These are phyloP conservation scores for Tipula helvola DNA, from an alignment of 2,888 invertebrate genomes.

Conservation along the genomic window DNA sequence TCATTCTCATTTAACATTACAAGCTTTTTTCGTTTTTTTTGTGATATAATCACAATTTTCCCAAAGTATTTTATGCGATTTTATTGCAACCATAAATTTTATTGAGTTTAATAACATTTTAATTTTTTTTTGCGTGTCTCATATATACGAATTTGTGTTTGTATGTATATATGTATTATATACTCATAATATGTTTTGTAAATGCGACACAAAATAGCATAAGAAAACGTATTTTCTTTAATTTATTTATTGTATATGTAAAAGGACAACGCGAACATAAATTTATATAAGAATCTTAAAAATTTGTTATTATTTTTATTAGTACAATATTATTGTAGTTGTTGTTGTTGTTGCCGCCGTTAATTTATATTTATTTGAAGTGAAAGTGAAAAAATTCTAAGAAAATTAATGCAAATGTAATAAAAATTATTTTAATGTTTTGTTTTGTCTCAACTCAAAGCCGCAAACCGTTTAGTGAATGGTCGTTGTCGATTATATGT, in stretches of 20 bases:
- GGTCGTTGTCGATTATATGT: neutral
- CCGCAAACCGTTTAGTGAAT: neutral
- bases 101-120: neutral
- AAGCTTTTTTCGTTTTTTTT: neutral
- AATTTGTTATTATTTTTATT: neutral
- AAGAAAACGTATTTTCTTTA: neutral
- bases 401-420: neutral
- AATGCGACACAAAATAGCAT: neutral
- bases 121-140: neutral
- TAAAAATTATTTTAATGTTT: neutral
- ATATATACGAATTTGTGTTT: neutral
- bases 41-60: neutral
- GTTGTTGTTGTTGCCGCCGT: neutral
- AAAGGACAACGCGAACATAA: neutral
- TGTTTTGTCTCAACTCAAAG: neutral
- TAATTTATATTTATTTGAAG: neutral
- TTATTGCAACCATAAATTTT: neutral
- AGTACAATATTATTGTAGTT: neutral
- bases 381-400: neutral
- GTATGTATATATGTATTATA: neutral
- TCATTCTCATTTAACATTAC: neutral
- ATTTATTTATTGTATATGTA: neutral
- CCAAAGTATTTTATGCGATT: conserved; percentile 4
- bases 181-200: too few relatives aligned
- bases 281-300: neutral